Percentiles rank a stretch among this genome's conserved stretches.
These are phyloP conservation scores for Dromiciops gliroides DNA, from an alignment of 2,113 vertebrate genomes.

Conservation along the genomic window DNA sequence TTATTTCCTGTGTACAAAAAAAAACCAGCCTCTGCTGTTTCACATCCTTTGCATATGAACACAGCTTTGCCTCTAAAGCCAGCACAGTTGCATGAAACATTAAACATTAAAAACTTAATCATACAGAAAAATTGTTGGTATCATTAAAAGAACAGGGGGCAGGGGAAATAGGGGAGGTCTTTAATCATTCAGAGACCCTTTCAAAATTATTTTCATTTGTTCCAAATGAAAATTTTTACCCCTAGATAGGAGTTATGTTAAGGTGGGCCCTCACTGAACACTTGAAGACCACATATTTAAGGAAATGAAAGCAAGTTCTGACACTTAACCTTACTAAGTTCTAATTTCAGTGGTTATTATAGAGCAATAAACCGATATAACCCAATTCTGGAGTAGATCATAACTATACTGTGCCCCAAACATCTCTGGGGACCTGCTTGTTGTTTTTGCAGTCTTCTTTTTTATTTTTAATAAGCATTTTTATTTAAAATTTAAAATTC, in stretches of 20 bases:
- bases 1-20: neutral
- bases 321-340: conserved; percentile 8
- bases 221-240: conserved; percentile 12
- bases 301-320: neutral
- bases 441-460: neutral
- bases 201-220: conserved; percentile 33
- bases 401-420: neutral
- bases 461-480: too few relatives aligned
- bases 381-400: conserved; percentile 33
- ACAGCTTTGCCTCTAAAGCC: neutral
- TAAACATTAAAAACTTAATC: neutral
- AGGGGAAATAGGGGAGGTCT: conserved; percentile 34
- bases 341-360: neutral
- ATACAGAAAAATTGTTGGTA: neutral
- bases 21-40: neutral
- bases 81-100: neutral
- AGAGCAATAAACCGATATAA: neutral
- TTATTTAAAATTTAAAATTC: too few relatives aligned
- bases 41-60: neutral
- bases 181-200: conserved; percentile 29
- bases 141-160: neutral
- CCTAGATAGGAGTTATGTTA: neutral
- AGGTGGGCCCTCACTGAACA: conserved; percentile 9
- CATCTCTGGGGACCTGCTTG: neutral
- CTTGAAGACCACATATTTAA: neutral